phyloP scores from a whole-genome alignment of 2,113 vertebrate genomes.

The Xiphophorus hellerii region DNA sequence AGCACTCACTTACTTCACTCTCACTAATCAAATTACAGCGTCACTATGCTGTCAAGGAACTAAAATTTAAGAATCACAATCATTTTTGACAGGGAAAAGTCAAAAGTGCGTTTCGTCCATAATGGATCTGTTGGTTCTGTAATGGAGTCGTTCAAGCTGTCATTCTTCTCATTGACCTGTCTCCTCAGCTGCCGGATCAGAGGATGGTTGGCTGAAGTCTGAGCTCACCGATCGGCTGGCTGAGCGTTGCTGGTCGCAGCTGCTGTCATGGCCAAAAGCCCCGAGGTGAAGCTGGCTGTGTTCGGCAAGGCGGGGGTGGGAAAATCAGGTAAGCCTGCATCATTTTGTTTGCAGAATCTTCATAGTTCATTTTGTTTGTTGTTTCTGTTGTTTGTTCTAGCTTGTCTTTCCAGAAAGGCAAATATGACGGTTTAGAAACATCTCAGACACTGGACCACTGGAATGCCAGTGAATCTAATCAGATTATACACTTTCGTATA shows the following conservation, averaged over 20 bases:
- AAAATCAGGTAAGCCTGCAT: constrained; percentile 89
- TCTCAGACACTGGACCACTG: no score
- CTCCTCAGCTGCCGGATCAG: constrained; percentile 43
- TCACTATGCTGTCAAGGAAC: not conserved
- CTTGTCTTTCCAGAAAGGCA: no score
- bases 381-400: no score
- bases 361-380: no score
- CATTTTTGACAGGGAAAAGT: not conserved
- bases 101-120: not conserved
- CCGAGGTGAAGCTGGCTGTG: constrained; percentile 94
- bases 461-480: no score
- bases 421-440: no score
- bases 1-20: not conserved
- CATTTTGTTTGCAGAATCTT: no score
- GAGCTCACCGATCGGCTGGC: constrained; percentile 56
- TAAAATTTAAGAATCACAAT: not conserved
- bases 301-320: constrained; percentile 96
- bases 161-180: not conserved
- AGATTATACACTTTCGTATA: no score
- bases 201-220: constrained; percentile 67
- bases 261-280: constrained; percentile 90
- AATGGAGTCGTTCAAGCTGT: not conserved
- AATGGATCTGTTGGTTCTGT: not conserved
- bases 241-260: constrained; percentile 31
- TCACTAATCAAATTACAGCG: not conserved